These are phyloP conservation scores for Drosophila littoralis DNA, from an alignment of 1,140 invertebrate genomes.

Conservation along the genomic window DNA sequence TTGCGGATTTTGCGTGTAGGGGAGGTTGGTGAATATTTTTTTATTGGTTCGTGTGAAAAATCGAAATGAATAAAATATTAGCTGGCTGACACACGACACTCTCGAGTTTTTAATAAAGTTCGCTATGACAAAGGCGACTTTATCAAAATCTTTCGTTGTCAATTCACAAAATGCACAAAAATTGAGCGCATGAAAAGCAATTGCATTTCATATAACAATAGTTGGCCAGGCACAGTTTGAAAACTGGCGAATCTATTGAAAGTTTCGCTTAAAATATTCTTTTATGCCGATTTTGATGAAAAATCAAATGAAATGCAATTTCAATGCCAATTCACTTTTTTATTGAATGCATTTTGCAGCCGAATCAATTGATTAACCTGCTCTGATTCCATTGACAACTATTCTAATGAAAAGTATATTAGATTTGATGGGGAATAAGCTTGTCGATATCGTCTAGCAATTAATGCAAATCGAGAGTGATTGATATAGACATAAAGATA, in stretches of 20 bases:
- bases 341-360: conserved; percentile 10
- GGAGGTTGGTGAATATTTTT: conserved; percentile 13
- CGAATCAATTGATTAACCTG: conserved; percentile 18
- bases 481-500: background rate
- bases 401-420: conserved; percentile 22
- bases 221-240: conserved; percentile 23
- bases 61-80: conserved; percentile 79
- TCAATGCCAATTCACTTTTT: conserved; percentile 21
- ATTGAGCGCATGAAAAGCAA: conserved; percentile 45
- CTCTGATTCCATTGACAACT: conserved; percentile 17
- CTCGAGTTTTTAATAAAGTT: conserved; percentile 74
- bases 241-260: conserved; percentile 16
- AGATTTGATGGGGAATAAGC: background rate
- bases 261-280: conserved; percentile 59
- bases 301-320: conserved; percentile 54
- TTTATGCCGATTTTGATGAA: conserved; percentile 45
- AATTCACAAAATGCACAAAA: conserved; percentile 44
- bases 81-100: conserved; percentile 40
- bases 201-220: conserved; percentile 50
- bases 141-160: conserved; percentile 71
- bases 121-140: conserved; percentile 47
- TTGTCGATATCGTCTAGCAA: background rate
- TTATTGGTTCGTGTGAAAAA: conserved; percentile 55
- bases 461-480: background rate
- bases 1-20: conserved; percentile 26